Evolutionary conservation across 1,140 invertebrate genomes (phyloP), one percentile per base, ranked within the genome.

Genomic region (Scaptomyza pallida): DNA sequence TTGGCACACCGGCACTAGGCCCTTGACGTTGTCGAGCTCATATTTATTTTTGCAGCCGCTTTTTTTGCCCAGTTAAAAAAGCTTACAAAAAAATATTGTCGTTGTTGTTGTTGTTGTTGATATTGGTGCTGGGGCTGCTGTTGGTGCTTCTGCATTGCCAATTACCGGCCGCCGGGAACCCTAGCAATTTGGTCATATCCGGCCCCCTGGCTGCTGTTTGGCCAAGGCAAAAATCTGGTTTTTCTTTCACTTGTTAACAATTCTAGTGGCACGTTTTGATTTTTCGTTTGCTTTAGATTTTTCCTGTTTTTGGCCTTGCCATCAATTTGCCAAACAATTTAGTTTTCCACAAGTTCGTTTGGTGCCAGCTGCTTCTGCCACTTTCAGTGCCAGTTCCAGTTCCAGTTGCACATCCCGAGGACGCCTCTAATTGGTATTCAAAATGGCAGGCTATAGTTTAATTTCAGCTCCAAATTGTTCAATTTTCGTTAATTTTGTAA

Each of bases 101-200:
- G 76, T 85, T 60, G 81, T 86, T 55, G 62, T 16, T 45, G 16
- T 67, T 76, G 76, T 85, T 60, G 81, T 86, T 55, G 62, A 60
- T 63, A 57, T 75, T 61, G 68, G 13, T 45, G 16, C 17, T 12
- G 50, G 33, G 26, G 43, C 45, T 64, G 44, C 23, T 71, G 60
- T 19, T 68, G 55, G 55, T 80, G 65, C 44, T 75, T 65, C 61
- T 73, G 62, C 78, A 79, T 86, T 88, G 82, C 82, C 82, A 86
- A 86, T 86, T 86, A 88, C 83, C 78, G 82, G 82, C 70, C 51
- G 57, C 68, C 65, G 67, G 75, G 74, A 81, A 89, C 82, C 82
- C 82, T 89, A 88, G 82, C 82, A 88, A 88, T 88, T 88, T 88
- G 78, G 82, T 68, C 71, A 88, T 88, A 88, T 88, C 82, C 82